These are phyloP conservation scores for Dromaius novaehollandiae DNA, from an alignment of 2,113 vertebrate genomes.

Conservation along the genomic window DNA sequence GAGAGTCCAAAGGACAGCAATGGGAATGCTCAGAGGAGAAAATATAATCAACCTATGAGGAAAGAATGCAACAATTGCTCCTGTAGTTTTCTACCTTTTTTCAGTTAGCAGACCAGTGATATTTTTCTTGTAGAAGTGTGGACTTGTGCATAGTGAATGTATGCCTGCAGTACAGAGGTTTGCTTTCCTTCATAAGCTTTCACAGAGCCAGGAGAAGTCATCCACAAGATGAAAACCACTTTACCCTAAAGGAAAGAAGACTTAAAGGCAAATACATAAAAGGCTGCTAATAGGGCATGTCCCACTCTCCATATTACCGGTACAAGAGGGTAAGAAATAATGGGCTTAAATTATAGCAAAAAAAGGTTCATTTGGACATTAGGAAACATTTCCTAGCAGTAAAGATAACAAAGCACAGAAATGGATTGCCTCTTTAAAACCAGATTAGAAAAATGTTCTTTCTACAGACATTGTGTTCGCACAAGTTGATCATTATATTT, in stretches of 20 bases:
- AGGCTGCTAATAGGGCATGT: background rate
- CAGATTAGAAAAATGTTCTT: background rate
- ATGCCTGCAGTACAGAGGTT: background rate
- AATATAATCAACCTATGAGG: background rate
- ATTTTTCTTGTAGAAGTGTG: background rate
- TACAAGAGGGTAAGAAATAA: background rate
- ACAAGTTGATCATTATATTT: constrained; percentile 15
- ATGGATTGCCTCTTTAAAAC: background rate
- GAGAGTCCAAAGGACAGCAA: background rate
- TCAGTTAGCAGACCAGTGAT: background rate
- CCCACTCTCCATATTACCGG: background rate
- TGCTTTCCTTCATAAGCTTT: background rate
- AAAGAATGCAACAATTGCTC: background rate
- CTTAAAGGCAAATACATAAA: background rate
- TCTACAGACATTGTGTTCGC: background rate
- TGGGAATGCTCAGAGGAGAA: background rate
- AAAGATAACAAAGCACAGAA: background rate
- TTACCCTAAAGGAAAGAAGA: background rate
- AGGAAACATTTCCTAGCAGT: background rate
- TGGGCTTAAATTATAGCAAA: background rate
- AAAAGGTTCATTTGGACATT: background rate
- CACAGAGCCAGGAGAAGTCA: background rate
- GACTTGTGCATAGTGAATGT: background rate
- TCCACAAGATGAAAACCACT: background rate
- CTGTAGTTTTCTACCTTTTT: background rate